Evolutionary conservation across 2,113 vertebrate genomes (phyloP).

Genomic region (Megaleporinus macrocephalus): DNA sequence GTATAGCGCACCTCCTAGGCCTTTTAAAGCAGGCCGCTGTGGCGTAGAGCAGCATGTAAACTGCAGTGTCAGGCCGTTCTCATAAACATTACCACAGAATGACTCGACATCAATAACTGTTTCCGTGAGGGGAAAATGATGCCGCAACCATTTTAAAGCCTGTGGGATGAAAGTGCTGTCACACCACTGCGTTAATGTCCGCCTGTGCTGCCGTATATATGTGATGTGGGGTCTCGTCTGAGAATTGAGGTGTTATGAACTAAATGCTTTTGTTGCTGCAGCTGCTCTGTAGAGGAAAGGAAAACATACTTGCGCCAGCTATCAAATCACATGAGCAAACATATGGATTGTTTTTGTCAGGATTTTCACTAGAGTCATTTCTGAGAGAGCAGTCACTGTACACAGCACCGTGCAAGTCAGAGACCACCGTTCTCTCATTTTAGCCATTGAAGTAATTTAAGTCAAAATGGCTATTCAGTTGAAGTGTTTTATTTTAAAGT

Average conservation of each 20-base stretch:
- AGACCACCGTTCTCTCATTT: no score
- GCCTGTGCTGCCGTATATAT: conserved; percentile 6
- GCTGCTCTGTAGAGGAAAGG: neutral
- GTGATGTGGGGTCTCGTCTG: conserved; percentile 9
- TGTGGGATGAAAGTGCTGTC: conserved; percentile 48
- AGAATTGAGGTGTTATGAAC: conserved; percentile 32
- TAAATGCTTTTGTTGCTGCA: conserved; percentile 2
- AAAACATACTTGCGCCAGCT: neutral
- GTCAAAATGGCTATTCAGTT: no score
- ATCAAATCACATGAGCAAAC: neutral
- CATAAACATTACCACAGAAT: conserved; percentile 50
- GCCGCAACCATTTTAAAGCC: conserved; percentile 43
- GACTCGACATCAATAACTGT: conserved; percentile 58
- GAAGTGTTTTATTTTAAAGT: no score
- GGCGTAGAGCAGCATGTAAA: conserved; percentile 54
- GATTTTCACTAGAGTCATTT: neutral
- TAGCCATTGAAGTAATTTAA: no score
- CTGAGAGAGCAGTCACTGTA: no score
- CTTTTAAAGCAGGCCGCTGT: conserved; percentile 42
- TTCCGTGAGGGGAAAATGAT: conserved; percentile 36
- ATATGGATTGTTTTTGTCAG: neutral
- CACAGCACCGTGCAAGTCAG: no score
- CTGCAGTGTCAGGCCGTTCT: conserved; percentile 65
- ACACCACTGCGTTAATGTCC: conserved; percentile 41
- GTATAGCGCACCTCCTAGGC: conserved; percentile 48